Percentiles rank a stretch among this genome's conserved stretches.
These are phyloP conservation scores for Trigoniulus corallinus DNA, from an alignment of 1,140 invertebrate genomes.

Conservation along the genomic window DNA sequence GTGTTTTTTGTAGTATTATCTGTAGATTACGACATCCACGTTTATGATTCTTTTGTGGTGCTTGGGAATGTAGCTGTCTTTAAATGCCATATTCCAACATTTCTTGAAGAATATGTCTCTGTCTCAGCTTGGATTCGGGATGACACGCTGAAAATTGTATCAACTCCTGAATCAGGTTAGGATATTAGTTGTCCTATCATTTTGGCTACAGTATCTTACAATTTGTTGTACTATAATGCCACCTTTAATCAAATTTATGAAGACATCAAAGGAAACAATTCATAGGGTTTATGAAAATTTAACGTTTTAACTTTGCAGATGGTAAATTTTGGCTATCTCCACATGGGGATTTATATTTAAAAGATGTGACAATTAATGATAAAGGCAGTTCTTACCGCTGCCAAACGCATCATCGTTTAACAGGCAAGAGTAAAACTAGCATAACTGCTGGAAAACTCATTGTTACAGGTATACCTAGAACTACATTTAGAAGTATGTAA, in stretches of 20 bases:
- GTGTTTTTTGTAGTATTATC: neutral
- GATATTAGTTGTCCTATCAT: neutral
- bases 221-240: too few relatives aligned
- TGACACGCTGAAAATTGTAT: neutral
- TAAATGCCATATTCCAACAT: conserved; percentile 2
- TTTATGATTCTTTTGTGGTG: neutral
- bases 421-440: conserved; percentile 79
- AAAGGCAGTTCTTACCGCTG: conserved; percentile 81
- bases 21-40: neutral
- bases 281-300: too few relatives aligned
- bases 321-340: conserved; percentile 85
- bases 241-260: too few relatives aligned
- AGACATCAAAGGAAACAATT: too few relatives aligned
- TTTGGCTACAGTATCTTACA: too few relatives aligned
- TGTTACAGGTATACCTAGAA: conserved; percentile 71
- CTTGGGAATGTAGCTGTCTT: neutral
- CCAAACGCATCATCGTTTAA: conserved; percentile 79
- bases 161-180: neutral
- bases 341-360: conserved; percentile 81
- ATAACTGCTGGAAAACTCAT: conserved; percentile 83
- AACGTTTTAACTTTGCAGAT: conserved; percentile 37
- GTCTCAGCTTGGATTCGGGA: neutral
- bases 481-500: neutral
- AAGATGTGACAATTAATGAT: conserved; percentile 81
- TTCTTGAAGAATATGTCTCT: neutral